These are phyloP conservation scores for Nautilus pompilius DNA, from an alignment of 1,140 invertebrate species.

Conservation along the genomic window DNA sequence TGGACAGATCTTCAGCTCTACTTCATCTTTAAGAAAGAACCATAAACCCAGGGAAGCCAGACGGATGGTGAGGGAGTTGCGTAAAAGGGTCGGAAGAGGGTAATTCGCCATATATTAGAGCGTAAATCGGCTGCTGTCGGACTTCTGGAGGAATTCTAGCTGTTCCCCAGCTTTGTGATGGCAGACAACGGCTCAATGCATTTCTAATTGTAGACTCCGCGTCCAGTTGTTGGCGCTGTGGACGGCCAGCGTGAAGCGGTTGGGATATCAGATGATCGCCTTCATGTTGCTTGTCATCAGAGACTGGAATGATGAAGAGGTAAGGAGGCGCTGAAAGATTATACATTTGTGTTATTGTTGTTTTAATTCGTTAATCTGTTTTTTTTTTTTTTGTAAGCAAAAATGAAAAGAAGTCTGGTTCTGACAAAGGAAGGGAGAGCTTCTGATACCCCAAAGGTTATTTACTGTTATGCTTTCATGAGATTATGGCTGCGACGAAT, in stretches of 20 bases:
- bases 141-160: too few species aligned
- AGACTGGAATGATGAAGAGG: conserved; percentile 48
- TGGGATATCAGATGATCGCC: conserved; percentile 49
- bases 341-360: background rate
- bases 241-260: conserved; percentile 46
- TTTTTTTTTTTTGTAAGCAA: background rate
- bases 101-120: too few species aligned
- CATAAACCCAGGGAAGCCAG: too few species aligned
- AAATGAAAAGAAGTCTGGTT: background rate
- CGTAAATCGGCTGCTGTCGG: too few species aligned
- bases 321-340: conserved; percentile 11
- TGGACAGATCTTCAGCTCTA: too few species aligned
- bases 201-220: conserved; percentile 42
- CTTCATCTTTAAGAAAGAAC: too few species aligned
- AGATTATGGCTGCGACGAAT: too few species aligned
- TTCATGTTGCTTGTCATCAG: conserved; percentile 47
- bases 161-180: too few species aligned
- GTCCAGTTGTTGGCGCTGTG: conserved; percentile 47
- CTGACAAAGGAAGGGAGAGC: background rate
- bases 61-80: too few species aligned
- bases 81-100: too few species aligned
- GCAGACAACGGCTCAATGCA: too few species aligned
- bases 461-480: background rate
- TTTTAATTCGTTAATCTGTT: background rate
- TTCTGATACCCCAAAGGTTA: background rate